These are phyloP conservation scores for Acleris sparsana DNA, from an alignment of 2,888 invertebrate species.

Conservation along the genomic window DNA sequence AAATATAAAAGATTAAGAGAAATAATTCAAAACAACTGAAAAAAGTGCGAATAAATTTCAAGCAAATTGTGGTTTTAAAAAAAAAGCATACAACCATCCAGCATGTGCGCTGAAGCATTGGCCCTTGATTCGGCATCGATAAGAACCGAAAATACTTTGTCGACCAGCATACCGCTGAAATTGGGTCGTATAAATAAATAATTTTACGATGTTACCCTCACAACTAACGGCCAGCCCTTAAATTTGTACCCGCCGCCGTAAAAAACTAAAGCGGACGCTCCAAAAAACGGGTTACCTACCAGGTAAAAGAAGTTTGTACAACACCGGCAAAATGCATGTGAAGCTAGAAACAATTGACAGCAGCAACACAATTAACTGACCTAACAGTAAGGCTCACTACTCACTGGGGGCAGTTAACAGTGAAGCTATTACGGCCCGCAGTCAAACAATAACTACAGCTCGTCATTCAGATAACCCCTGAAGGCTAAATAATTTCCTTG, in stretches of 20 bases:
- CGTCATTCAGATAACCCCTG: no score
- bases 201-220: slow-evolving; percentile 72
- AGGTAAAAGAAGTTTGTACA: no score
- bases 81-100: slow-evolving; percentile 55
- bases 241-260: slow-evolving; percentile 61
- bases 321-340: no score
- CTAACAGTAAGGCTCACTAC: no score
- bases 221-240: slow-evolving; percentile 67
- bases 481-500: no score
- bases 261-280: slow-evolving; percentile 54
- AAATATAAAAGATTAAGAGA: neutral
- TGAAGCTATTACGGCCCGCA: no score
- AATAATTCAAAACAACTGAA: neutral
- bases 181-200: slow-evolving; percentile 80
- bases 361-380: no score
- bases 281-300: slow-evolving; percentile 6
- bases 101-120: slow-evolving; percentile 72
- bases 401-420: no score
- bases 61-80: neutral
- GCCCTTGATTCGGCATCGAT: slow-evolving; percentile 78
- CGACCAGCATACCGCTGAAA: slow-evolving; percentile 72
- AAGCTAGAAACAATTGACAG: no score
- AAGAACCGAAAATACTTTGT: slow-evolving; percentile 78
- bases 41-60: slow-evolving; percentile 16
- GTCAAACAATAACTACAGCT: no score